A percentile compares a stretch with the other conserved stretches of the same genome.
Conservation (phyloP, 2,113 vertebrate genomes). For the Eubucco bourcierii region DNA sequence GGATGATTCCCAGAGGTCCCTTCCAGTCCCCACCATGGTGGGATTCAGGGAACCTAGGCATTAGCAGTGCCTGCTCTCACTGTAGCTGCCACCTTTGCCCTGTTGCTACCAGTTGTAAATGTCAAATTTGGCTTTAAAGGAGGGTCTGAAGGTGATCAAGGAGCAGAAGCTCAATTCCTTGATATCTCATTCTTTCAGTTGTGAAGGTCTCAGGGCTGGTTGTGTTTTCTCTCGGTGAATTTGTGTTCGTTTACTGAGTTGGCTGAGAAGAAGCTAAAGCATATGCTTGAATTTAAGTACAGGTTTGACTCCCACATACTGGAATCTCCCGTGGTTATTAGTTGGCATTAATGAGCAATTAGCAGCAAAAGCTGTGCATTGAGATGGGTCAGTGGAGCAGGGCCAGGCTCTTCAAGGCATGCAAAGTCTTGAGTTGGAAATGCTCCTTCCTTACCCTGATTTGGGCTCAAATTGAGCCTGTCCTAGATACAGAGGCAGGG, state of each 20-base stretch:
- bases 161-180: not conserved
- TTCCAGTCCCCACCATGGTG: too few relatives aligned
- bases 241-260: rapidly evolving
- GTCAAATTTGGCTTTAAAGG: not conserved
- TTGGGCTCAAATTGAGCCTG: not conserved
- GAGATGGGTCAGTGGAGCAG: not conserved
- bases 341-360: not conserved
- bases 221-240: not conserved
- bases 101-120: not conserved
- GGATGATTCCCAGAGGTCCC: too few relatives aligned
- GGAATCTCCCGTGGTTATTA: not conserved
- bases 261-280: not conserved
- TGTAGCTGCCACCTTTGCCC: not conserved
- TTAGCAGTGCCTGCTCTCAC: not conserved
- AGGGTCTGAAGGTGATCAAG: not conserved
- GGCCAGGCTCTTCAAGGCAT: rapidly evolving
- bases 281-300: not conserved
- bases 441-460: not conserved
- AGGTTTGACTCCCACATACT: not conserved
- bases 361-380: not conserved
- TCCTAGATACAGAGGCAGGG: not conserved
- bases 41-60: too few relatives aligned
- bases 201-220: not conserved
- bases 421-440: not conserved
- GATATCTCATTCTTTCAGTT: rapidly evolving